Evolutionary conservation across 1,140 invertebrate species (phyloP).

Genomic region (Nasonia longicornis): DNA sequence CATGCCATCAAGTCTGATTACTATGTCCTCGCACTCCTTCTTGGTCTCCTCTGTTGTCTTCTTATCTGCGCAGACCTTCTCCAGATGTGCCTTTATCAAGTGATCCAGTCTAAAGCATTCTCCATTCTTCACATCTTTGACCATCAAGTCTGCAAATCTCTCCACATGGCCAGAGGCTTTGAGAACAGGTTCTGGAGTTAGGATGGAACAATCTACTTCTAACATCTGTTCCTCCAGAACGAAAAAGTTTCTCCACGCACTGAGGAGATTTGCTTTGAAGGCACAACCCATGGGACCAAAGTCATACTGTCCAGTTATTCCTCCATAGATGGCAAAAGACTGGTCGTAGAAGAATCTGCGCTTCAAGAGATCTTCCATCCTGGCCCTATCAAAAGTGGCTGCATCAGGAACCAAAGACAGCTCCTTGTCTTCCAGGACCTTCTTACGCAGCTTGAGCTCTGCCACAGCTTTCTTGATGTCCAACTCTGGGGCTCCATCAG

Average conservation of each 20-base stretch:
- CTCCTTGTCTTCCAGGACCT: constrained; percentile 94
- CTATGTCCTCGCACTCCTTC: constrained; percentile 83
- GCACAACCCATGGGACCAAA: constrained; percentile 99
- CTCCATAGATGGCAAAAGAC: constrained; percentile 99
- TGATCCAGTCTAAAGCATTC: constrained; percentile 98
- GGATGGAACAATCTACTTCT: constrained; percentile 97
- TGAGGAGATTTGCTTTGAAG: constrained; percentile 94
- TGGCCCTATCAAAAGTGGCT: constrained; percentile 87
- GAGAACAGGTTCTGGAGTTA: constrained; percentile 96
- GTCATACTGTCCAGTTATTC: constrained; percentile 92
- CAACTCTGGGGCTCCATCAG: constrained; percentile 86
- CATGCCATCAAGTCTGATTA: constrained; percentile 88
- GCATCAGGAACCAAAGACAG: constrained; percentile 82
- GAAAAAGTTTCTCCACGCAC: constrained; percentile 96
- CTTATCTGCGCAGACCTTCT: constrained; percentile 90
- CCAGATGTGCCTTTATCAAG: constrained; percentile 96
- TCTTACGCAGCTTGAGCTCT: constrained; percentile 92
- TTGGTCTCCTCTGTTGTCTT: constrained; percentile 80
- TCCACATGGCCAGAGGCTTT: constrained; percentile 99
- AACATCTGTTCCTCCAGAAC: constrained; percentile 98
- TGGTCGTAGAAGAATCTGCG: constrained; percentile 98
- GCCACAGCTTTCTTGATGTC: constrained; percentile 94
- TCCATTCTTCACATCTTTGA: constrained; percentile 95
- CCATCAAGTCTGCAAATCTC: constrained; percentile 99
- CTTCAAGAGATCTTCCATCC: constrained; percentile 98